Evolutionary conservation across 2,888 invertebrate species (phyloP).

Genomic region (Synergus gifuensis): DNA sequence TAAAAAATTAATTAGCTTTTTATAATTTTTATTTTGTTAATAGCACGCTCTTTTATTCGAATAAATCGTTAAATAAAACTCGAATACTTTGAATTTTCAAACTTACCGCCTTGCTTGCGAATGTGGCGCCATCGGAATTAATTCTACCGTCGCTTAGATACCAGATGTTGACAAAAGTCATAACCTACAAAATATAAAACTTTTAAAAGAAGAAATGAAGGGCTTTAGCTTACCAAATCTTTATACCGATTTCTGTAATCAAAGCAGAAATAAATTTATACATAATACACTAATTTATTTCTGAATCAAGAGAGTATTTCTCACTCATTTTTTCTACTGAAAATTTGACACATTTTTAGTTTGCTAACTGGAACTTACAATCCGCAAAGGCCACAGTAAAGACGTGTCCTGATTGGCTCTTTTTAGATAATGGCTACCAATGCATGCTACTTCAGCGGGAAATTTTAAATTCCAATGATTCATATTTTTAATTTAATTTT

Average conservation of each 20-base stretch:
- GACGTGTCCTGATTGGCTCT: not conserved
- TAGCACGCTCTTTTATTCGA: too few species aligned
- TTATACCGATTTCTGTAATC: not conserved
- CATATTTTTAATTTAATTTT: not conserved
- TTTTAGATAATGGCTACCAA: not conserved
- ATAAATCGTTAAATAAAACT: not conserved
- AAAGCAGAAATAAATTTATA: not conserved
- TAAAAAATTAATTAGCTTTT: too few species aligned
- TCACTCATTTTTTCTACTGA: not conserved
- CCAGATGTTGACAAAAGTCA: not conserved
- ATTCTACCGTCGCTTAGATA: not conserved
- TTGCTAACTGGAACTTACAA: not conserved
- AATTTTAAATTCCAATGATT: not conserved
- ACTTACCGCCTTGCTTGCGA: not conserved
- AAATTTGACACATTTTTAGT: conserved; percentile 4
- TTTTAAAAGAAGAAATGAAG: not conserved
- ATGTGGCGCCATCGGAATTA: not conserved
- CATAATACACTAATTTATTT: not conserved
- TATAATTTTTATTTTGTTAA: too few species aligned
- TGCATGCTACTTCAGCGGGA: not conserved
- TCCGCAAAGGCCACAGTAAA: not conserved
- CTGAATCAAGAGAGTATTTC: not conserved
- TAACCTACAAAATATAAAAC: not conserved
- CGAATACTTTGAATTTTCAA: not conserved
- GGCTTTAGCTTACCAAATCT: not conserved